phyloP scores from a whole-genome alignment of 2,888 invertebrate species.

The Ditylenchus weischeri region DNA sequence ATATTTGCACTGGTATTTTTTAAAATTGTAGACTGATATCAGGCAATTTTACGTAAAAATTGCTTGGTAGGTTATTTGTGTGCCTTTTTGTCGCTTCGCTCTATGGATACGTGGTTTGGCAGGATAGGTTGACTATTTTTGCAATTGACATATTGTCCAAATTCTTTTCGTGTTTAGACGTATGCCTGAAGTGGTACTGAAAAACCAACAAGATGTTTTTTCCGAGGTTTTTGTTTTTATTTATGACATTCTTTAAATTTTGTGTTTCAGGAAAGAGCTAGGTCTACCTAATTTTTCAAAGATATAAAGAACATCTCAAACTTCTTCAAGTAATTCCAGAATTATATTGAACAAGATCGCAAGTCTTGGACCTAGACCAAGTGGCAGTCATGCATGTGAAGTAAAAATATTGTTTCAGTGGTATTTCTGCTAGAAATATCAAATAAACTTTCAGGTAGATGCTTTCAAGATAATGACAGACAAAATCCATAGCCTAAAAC shows the following conservation, averaged over 20 bases:
- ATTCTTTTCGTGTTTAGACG: neutral
- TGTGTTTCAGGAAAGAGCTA: too few species aligned
- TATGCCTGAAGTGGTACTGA: constrained; percentile 3
- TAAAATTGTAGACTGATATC: too few species aligned
- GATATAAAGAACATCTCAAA: too few species aligned
- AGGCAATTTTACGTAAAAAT: too few species aligned
- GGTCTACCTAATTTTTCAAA: too few species aligned
- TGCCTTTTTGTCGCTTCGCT: constrained; percentile 43
- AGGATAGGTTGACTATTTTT: constrained; percentile 34
- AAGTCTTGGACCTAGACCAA: constrained; percentile 51
- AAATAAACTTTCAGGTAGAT: constrained; percentile 26
- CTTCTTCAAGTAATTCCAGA: too few species aligned
- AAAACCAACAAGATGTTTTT: constrained; percentile 28
- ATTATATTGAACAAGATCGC: constrained; percentile 27
- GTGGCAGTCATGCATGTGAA: constrained; percentile 52
- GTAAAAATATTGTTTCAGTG: constrained; percentile 20
- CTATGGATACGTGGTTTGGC: constrained; percentile 49
- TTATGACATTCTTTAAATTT: too few species aligned
- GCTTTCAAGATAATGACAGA: constrained; percentile 37
- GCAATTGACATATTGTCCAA: neutral
- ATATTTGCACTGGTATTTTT: constrained; percentile 47
- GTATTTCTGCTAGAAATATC: neutral
- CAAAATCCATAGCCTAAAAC: constrained; percentile 26
- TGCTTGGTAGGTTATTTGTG: constrained; percentile 33
- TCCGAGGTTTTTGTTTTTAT: constrained; percentile 33